Conservation (phyloP, 2,113 vertebrate genomes). For the Anhinga rufa region DNA sequence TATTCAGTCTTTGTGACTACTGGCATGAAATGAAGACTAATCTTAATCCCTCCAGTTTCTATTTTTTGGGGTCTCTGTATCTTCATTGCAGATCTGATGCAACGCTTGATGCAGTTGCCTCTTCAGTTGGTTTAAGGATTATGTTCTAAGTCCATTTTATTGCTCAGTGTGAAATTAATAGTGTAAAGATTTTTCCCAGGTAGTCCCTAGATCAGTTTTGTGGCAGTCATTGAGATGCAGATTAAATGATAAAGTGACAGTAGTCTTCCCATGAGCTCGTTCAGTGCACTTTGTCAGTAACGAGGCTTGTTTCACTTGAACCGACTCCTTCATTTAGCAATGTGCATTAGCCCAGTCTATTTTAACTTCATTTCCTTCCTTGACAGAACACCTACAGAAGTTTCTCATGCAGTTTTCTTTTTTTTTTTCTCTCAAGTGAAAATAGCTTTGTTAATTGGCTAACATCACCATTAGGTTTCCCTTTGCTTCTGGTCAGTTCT, state of each 20-base stretch:
- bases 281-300: background rate
- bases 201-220: background rate
- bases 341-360: background rate
- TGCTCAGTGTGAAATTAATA: background rate
- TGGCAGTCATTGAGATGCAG: background rate
- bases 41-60: background rate
- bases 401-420: background rate
- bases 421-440: background rate
- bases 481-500: background rate
- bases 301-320: background rate
- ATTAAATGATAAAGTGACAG: background rate
- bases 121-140: background rate
- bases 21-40: background rate
- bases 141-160: background rate
- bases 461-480: background rate
- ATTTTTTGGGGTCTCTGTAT: background rate
- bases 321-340: background rate
- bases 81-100: background rate
- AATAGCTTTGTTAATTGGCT: background rate
- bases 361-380: conserved; percentile 1
- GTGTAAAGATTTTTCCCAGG: background rate
- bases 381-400: background rate
- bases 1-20: background rate
- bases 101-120: background rate
- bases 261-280: background rate